Evolutionary conservation across 2,113 vertebrate genomes (phyloP).

Genomic region (Otolemur garnettii): DNA sequence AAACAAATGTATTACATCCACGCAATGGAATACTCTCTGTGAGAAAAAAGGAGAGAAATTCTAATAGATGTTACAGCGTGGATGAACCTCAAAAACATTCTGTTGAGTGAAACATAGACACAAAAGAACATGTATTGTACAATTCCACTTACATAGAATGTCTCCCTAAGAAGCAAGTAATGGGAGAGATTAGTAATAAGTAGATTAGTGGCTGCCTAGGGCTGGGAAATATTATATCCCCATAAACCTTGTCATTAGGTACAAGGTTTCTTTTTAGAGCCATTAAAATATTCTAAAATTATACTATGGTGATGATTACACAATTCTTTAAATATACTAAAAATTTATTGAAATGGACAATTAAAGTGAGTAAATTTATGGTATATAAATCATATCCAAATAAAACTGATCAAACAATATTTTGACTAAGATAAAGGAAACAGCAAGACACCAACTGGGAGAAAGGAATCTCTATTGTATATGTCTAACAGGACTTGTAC

Average conservation of each 20-base stretch:
- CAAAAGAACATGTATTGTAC: neutral
- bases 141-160: neutral
- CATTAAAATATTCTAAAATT: constrained; percentile 38
- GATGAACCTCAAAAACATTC: neutral
- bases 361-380: neutral
- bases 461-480: neutral
- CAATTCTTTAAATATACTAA: neutral
- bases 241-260: neutral
- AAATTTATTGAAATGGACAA: neutral
- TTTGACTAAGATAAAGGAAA: neutral
- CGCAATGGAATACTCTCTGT: neutral
- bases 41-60: neutral
- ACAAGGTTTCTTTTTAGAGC: neutral
- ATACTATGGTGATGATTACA: neutral
- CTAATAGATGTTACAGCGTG: neutral
- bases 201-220: neutral
- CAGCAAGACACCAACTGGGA: neutral
- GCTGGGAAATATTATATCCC: neutral
- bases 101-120: neutral
- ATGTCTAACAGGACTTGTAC: neutral
- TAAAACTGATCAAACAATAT: neutral
- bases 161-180: neutral
- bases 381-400: neutral
- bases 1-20: neutral
- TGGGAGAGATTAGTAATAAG: neutral